phyloP scores from a whole-genome alignment of 2,888 invertebrate species.

The Caenorhabditis afra region DNA sequence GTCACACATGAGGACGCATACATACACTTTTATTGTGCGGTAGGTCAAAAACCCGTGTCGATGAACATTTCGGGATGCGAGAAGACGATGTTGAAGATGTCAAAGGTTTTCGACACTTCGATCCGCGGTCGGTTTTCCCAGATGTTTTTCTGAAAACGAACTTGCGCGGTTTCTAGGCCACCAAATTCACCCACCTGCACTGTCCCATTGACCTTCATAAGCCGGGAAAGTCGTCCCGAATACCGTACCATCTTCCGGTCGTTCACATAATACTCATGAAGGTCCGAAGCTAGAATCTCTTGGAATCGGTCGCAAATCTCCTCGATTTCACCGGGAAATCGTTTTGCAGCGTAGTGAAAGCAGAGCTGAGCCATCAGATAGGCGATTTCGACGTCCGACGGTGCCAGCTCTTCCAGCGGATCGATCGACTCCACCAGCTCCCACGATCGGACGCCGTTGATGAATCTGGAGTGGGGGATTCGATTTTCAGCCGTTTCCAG shows the following conservation, averaged over 20 bases:
- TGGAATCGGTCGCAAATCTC: constrained; percentile 37
- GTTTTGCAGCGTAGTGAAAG: constrained; percentile 56
- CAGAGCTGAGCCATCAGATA: constrained; percentile 53
- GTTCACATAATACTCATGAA: constrained; percentile 52
- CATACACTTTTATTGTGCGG: too few species aligned
- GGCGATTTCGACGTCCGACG: constrained; percentile 38
- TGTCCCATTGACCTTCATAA: constrained; percentile 60
- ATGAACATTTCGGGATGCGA: constrained; percentile 49
- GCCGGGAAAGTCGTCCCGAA: constrained; percentile 51
- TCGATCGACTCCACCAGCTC: constrained; percentile 19
- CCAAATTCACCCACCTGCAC: constrained; percentile 40
- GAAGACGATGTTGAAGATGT: constrained; percentile 56
- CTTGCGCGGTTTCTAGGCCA: not conserved
- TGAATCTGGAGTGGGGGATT: constrained; percentile 40
- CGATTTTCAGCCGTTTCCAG: too few species aligned
- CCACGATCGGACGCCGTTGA: constrained; percentile 34
- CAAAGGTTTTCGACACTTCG: constrained; percentile 60
- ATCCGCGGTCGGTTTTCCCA: constrained; percentile 57
- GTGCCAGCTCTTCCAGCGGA: constrained; percentile 40
- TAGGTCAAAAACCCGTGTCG: constrained; percentile 30
- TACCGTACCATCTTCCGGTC: constrained; percentile 48
- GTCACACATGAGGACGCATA: too few species aligned
- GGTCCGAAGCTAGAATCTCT: constrained; percentile 37
- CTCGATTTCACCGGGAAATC: constrained; percentile 21
- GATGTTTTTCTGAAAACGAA: constrained; percentile 58